These are phyloP conservation scores for Salticus scenicus DNA, from an alignment of 2,888 invertebrate species.

Conservation along the genomic window DNA sequence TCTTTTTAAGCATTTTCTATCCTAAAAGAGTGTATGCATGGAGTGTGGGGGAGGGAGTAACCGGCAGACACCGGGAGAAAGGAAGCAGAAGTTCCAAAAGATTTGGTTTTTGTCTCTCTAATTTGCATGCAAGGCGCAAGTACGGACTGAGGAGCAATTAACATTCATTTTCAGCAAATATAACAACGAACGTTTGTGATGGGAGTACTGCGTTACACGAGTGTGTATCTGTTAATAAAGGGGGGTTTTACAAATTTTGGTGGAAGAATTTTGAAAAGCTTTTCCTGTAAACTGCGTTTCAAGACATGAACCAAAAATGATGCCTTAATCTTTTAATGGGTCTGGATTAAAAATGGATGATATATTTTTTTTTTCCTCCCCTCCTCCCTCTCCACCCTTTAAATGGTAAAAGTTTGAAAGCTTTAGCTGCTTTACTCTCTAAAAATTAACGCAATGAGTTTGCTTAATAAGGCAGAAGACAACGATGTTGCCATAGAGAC, in stretches of 20 bases:
- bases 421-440: not conserved
- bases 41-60: conserved; percentile 6
- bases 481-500: not conserved
- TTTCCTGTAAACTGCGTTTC: not conserved
- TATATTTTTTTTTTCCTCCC: conserved; percentile 17
- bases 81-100: conserved; percentile 13
- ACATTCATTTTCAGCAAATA: conserved; percentile 32
- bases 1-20: conserved; percentile 10
- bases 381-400: not conserved
- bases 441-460: not conserved
- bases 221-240: conserved; percentile 14
- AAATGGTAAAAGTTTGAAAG: not conserved
- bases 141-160: conserved; percentile 31
- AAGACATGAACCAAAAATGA: not conserved
- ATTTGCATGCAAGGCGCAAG: conserved; percentile 27
- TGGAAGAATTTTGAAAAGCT: not conserved
- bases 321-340: conserved; percentile 19
- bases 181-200: not conserved
- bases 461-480: not conserved
- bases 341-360: not conserved
- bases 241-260: not conserved
- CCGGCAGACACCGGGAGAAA: too few species aligned
- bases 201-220: not conserved
- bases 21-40: not conserved
- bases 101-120: conserved; percentile 51